These are phyloP conservation scores for Megaptera novaeangliae DNA, from an alignment of 2,113 vertebrate genomes.

Conservation along the genomic window DNA sequence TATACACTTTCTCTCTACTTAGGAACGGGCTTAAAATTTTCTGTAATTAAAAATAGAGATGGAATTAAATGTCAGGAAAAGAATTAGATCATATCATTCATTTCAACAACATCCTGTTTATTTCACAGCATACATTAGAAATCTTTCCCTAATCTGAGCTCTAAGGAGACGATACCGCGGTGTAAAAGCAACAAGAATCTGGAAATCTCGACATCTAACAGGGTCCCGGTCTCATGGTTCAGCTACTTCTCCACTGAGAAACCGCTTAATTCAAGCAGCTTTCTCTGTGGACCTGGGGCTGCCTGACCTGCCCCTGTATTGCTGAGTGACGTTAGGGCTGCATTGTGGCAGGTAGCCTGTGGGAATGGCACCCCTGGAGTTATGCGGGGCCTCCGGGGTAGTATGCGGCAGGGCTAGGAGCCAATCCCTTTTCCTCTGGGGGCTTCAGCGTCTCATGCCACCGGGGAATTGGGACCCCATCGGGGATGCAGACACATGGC, in stretches of 20 bases:
- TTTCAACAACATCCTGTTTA: background rate
- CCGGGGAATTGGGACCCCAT: background rate
- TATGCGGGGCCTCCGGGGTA: background rate
- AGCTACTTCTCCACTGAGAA: background rate
- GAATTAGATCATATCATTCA: background rate
- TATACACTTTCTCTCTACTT: background rate
- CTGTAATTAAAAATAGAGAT: background rate
- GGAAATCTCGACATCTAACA: background rate
- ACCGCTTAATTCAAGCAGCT: background rate
- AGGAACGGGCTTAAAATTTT: background rate
- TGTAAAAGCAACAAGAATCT: background rate
- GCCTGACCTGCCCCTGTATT: background rate
- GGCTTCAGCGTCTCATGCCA: background rate
- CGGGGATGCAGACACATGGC: accelerated
- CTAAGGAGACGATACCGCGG: background rate
- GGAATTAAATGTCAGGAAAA: background rate
- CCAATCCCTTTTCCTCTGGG: background rate
- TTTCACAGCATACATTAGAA: background rate
- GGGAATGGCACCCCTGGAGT: background rate
- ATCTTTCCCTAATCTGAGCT: background rate
- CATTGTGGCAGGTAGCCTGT: no score
- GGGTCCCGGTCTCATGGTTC: background rate
- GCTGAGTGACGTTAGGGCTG: background rate
- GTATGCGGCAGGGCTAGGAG: background rate
- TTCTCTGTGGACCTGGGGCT: background rate